phyloP scores from a whole-genome alignment of 1,140 invertebrate species.

The Drosophila jambulina region DNA sequence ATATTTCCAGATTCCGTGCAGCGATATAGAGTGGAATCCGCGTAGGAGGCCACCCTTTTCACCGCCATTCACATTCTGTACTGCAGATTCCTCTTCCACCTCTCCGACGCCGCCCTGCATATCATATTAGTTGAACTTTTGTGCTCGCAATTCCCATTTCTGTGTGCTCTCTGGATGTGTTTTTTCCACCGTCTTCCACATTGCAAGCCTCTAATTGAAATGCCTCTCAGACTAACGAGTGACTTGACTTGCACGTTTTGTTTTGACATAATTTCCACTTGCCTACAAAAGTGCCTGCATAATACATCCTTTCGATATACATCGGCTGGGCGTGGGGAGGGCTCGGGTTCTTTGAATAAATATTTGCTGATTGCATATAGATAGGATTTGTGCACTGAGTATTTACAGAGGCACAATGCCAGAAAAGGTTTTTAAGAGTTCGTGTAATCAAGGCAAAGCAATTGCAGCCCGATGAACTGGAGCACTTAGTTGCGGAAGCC shows the following conservation, averaged over 20 bases:
- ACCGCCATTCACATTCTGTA: constrained; percentile 5
- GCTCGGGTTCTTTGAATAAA: constrained; percentile 38
- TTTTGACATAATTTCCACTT: constrained; percentile 80
- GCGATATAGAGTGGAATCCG: constrained; percentile 61
- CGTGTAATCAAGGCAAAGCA: constrained; percentile 30
- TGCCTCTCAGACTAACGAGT: constrained; percentile 57
- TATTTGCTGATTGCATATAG: constrained; percentile 82
- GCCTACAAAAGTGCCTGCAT: constrained; percentile 65
- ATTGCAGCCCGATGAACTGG: constrained; percentile 7
- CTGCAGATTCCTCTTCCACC: constrained; percentile 9
- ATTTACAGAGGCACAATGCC: constrained; percentile 49
- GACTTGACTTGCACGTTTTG: constrained; percentile 69
- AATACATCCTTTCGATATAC: constrained; percentile 48
- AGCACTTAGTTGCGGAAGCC: background rate
- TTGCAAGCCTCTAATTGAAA: constrained; percentile 67
- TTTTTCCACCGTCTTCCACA: constrained; percentile 11
- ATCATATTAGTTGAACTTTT: constrained; percentile 74
- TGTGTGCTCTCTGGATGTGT: constrained; percentile 23
- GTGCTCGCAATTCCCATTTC: constrained; percentile 42
- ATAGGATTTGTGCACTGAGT: constrained; percentile 65
- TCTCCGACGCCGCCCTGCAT: constrained; percentile 33
- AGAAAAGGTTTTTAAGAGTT: constrained; percentile 15
- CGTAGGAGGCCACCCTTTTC: constrained; percentile 4
- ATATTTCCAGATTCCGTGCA: constrained; percentile 54
- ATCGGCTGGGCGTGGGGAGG: background rate